A percentile compares a stretch with the other conserved stretches of the same genome.
Conservation (phyloP, 2,888 invertebrate species). For the Rhagonycha fulva region DNA sequence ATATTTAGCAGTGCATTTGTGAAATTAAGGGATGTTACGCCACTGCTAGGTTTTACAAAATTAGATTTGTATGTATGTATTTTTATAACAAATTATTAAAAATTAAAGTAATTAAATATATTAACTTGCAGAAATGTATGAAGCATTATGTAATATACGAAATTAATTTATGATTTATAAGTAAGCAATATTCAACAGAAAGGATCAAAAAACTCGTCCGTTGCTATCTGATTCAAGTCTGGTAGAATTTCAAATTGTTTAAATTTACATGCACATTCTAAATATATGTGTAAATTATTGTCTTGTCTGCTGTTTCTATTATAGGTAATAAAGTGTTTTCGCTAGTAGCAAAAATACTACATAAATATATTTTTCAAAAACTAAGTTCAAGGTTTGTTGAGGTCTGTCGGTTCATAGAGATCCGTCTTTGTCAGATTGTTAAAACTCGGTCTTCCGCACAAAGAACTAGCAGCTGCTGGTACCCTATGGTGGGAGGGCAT, state of each 20-base stretch:
- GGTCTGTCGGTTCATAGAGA: conserved; percentile 22
- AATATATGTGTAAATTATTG: conserved; percentile 16
- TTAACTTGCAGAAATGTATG: background rate
- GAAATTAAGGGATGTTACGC: background rate
- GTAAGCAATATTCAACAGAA: background rate
- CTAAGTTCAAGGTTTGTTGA: conserved; percentile 25
- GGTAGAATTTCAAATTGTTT: background rate
- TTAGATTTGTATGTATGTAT: background rate
- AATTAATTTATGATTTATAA: background rate
- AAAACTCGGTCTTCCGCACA: conserved; percentile 28
- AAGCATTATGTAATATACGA: background rate
- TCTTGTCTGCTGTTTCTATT: conserved; percentile 6
- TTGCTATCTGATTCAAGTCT: background rate
- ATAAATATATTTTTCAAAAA: conserved; percentile 2
- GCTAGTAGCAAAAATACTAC: background rate
- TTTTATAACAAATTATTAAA: too few relatives aligned
- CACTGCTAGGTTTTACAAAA: background rate
- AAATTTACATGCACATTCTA: background rate
- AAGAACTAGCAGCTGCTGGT: conserved; percentile 27
- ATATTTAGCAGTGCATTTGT: too few relatives aligned
- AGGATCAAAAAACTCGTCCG: background rate
- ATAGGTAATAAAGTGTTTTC: background rate
- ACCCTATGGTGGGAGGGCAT: conserved; percentile 24
- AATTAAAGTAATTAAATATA: background rate
- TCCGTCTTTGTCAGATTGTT: conserved; percentile 28